Evolutionary conservation across 2,797 vertebrate genomes (phyloP), one percentile per base, ranked within the genome.

Genomic region (Sebastiscus tertius): DNA sequence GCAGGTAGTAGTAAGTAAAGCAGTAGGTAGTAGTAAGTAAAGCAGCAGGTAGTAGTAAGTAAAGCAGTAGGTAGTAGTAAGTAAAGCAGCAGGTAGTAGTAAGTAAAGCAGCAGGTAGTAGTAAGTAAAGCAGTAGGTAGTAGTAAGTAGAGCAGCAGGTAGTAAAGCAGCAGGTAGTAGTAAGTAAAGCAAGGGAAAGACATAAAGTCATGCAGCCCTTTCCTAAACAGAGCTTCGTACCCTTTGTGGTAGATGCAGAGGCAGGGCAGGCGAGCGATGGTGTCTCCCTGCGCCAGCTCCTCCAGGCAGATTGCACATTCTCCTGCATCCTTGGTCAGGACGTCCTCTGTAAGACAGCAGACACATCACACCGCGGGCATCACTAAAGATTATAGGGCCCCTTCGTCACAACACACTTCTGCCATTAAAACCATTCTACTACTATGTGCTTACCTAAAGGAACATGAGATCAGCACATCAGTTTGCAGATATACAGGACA

Each of bases 191-290:
- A 26, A 16, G 7, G 14, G 56, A 27, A 27, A 16, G 20, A 34
- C 13, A 13, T 33, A 31, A 3, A 1, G 34, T 7, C 13, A 42
- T 42, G 39, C 39, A 42, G 39, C 14, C 16, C 6, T 39, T 14
- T 39, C 39, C 39, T 42, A 14, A 0, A 42, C 13, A 42, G 39
- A 46, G 36, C 18, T 27, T 60, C 72, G 0, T 92, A 97, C 98
- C 97, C 96, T 96, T 99, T 99, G 80, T 99, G 98, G 88, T 99
- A 99, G 94, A 99, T 97, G 94, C 98, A 99, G 92, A 99, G 97
- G 91, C 98, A 99, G 89, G 98, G 98, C 93, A 99, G 96, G 33
- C 98, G 96, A 36, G 97, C 98, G 85, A 99, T 99, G 64, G 97
- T 98, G 92, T 99, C 97, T 59, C 98, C 98, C 93, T 99, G 97